Base-by-base conservation (phyloP, 2,113 vertebrate species). In the Uria lomvia region DNA sequence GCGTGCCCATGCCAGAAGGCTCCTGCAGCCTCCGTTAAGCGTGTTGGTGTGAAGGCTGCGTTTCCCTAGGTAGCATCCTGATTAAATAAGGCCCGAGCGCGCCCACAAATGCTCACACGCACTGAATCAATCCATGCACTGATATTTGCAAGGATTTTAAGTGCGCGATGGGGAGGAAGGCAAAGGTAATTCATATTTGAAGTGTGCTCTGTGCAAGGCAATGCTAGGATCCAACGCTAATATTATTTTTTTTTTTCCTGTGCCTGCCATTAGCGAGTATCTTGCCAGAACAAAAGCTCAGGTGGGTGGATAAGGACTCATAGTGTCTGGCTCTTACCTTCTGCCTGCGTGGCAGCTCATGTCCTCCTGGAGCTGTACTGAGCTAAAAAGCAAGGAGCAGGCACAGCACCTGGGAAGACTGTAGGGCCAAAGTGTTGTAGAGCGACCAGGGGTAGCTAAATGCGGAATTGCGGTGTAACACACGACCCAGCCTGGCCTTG, bases 201-300 rank as follows among this genome's bases (percentile, higher is more conserved):
- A 68, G n/a, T 30, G 20, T 11, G 53, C 42, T 56, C 23, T n/a
- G 4, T 47, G 52, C 23, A 30, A 85, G 74, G 50, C 40, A 76
- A 2, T 56, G 38, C 32, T 43, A 21, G 38, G 24, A 30, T 34
- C 24, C 50, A 27, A 21, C 0, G 1, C 34, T 65, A 2, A 17
- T 65, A 7, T 23, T 18, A 18, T 9, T 14, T 36, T 65, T 59
- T 21, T 4, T 3, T 4, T 1, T 9, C 29, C 34, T 26, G 34
- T 71, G 47, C 13, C 58, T 90, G 71, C 70, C 50, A 20, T 60
- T 68, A 42, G 52, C 34, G 88, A 85, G 3, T 42, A 36, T 55
- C 53, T 76, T 92, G 56, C 56, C 71, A 88, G 78, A 76, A 68
- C 53, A 88, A 83, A 90, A 74, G 68, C 74, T 85, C 47, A 63